A percentile compares a stretch with the other conserved stretches of the same genome.
These are phyloP conservation scores for Ophioninae sp. DNA, from an alignment of 2,888 invertebrate genomes.

Conservation along the genomic window DNA sequence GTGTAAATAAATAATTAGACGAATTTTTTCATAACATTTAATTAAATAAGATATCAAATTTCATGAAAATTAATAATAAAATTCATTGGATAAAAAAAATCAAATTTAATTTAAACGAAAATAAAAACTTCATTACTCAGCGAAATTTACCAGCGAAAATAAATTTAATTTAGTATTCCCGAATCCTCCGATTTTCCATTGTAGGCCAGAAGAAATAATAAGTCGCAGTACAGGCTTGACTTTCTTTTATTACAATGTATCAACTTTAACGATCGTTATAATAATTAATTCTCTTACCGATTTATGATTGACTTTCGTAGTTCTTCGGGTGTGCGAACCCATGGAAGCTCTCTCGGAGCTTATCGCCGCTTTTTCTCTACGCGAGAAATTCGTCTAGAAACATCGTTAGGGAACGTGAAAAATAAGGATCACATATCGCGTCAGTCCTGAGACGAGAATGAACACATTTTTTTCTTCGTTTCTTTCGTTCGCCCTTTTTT, in stretches of 20 bases:
- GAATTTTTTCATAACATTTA: too few species aligned
- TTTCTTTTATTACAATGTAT: not conserved
- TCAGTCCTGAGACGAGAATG: conserved; percentile 41
- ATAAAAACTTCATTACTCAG: too few species aligned
- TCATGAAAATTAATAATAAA: too few species aligned
- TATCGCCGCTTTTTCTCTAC: not conserved
- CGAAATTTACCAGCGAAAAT: too few species aligned
- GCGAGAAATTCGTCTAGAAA: conserved; percentile 6
- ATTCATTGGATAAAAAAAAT: too few species aligned
- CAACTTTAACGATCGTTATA: not conserved
- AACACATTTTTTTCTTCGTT: conserved; percentile 67
- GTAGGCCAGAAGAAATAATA: not conserved
- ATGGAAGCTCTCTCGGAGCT: not conserved
- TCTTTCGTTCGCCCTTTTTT: not conserved
- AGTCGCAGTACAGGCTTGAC: not conserved
- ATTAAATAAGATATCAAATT: too few species aligned
- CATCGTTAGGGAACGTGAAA: not conserved
- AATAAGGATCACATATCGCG: conserved; percentile 18
- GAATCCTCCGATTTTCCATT: not conserved
- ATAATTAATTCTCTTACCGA: not conserved
- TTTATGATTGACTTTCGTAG: not conserved
- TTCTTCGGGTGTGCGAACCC: not conserved
- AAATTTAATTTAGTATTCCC: not conserved
- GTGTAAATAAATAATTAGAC: too few species aligned
- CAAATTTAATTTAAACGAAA: too few species aligned